Percentiles rank a stretch among this genome's conserved stretches.
Evolutionary conservation across 2,113 vertebrate species (phyloP).

Genomic region (Indicator indicator): DNA sequence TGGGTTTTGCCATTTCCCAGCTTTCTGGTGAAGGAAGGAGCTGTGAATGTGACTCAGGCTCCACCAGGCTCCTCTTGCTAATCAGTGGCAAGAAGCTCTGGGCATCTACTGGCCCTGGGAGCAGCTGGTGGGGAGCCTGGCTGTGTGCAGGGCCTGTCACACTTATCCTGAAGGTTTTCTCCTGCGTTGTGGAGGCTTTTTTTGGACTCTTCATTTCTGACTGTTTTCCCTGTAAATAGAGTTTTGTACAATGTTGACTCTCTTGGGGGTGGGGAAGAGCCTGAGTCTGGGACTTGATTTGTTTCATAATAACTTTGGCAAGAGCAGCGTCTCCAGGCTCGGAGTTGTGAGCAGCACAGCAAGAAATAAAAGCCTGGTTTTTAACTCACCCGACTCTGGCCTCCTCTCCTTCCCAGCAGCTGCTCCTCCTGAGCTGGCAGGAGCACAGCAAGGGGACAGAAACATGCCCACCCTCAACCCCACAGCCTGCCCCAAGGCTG

Average conservation of each 20-base stretch:
- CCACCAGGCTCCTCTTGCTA: not conserved
- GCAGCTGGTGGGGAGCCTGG: not conserved
- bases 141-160: not conserved
- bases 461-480: not conserved
- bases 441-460: not conserved
- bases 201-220: constrained; percentile 55
- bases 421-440: not conserved
- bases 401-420: not conserved
- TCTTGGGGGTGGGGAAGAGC: constrained; percentile 53
- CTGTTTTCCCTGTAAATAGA: constrained; percentile 81
- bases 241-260: constrained; percentile 79
- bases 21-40: not conserved
- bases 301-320: constrained; percentile 61
- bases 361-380: constrained; percentile 74
- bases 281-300: constrained; percentile 49
- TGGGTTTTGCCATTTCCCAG: not conserved
- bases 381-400: not conserved
- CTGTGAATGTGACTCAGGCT: not conserved
- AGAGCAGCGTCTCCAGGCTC: constrained; percentile 38
- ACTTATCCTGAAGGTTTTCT: not conserved
- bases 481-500: rapidly evolving
- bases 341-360: constrained; percentile 33
- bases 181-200: not conserved
- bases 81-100: not conserved
- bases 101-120: not conserved